A percentile compares a stretch with the other conserved stretches of the same genome.
Conservation (phyloP, 2,113 vertebrate species). For the Dipodomys merriami region DNA sequence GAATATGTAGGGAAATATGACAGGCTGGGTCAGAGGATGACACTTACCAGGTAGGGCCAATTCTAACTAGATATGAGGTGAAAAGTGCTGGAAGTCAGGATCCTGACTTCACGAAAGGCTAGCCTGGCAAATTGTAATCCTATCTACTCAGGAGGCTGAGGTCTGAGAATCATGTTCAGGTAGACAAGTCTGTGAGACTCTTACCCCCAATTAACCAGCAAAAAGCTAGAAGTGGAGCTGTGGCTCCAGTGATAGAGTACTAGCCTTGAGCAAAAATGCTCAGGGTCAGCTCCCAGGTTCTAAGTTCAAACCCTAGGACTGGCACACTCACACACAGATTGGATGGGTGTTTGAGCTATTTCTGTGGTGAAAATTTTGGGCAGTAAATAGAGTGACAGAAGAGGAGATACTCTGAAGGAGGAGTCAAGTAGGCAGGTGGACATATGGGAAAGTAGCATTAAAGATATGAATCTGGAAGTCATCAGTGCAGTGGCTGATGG, state of each 20-base stretch:
- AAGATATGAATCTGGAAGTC: constrained; percentile 58
- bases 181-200: too few species aligned
- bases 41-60: background rate
- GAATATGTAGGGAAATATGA: background rate
- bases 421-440: background rate
- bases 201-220: too few species aligned
- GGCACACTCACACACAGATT: too few species aligned
- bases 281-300: too few species aligned
- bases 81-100: background rate
- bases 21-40: background rate
- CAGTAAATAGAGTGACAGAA: background rate
- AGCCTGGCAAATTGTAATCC: too few species aligned
- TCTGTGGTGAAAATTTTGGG: constrained; percentile 19
- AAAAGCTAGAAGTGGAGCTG: too few species aligned
- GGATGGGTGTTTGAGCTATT: background rate
- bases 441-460: constrained; percentile 8
- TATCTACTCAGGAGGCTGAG: too few species aligned
- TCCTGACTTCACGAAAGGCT: background rate
- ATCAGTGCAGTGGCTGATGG: background rate
- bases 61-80: background rate
- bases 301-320: too few species aligned
- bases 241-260: too few species aligned
- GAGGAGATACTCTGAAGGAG: background rate
- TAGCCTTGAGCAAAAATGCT: too few species aligned
- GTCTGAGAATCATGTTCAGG: too few species aligned